A percentile compares a stretch with the other conserved stretches of the same genome.
Evolutionary conservation across 2,797 vertebrate species (phyloP).

Genomic region (Spea hammondii): DNA sequence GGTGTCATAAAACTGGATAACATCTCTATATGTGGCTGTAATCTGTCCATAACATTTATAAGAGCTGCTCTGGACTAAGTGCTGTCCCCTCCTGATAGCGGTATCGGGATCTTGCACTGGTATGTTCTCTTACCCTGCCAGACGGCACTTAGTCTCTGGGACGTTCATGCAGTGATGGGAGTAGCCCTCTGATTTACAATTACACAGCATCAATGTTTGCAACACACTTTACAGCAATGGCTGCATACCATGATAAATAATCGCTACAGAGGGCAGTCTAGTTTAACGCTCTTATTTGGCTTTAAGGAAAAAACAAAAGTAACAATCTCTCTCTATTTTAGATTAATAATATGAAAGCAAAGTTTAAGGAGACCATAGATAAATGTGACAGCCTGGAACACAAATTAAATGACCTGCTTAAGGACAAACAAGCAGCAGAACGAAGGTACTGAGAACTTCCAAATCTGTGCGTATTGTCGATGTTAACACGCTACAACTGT

Average conservation of each 20-base stretch:
- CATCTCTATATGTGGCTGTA: background rate
- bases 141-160: no score
- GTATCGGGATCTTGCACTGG: background rate
- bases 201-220: background rate
- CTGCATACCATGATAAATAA: background rate
- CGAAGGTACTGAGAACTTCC: conserved; percentile 77
- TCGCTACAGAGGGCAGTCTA: background rate
- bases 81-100: background rate
- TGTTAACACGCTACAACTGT: no score
- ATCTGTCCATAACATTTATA: conserved; percentile 5
- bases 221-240: background rate
- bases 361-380: conserved; percentile 98
- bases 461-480: background rate
- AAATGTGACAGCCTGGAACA: conserved; percentile 92
- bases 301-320: background rate
- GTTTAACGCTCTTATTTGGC: background rate
- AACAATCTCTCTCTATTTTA: conserved; percentile 63
- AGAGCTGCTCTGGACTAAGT: background rate
- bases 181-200: background rate
- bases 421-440: conserved; percentile 89
- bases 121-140: no score
- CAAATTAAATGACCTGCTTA: conserved; percentile 81
- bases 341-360: conserved; percentile 98
- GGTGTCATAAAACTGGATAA: background rate
- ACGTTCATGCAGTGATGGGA: background rate